phyloP scores from a whole-genome alignment of 2,113 vertebrate genomes.

The Ranitomeya variabilis region DNA sequence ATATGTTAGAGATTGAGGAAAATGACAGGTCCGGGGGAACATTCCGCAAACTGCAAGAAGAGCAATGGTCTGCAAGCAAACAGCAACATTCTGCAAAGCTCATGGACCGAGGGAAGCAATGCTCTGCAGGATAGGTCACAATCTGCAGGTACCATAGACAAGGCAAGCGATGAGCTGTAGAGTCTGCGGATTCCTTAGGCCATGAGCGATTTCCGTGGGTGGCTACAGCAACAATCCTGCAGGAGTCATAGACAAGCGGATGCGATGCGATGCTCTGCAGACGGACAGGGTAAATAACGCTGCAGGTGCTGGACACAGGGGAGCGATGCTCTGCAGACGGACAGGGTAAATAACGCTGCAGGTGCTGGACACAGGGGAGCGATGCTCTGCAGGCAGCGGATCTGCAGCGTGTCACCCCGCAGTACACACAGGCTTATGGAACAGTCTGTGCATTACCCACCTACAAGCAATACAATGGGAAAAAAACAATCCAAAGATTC shows the following conservation, averaged over 20 bases:
- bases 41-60: not conserved
- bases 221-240: not conserved
- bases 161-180: not conserved
- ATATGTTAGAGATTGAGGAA: not conserved
- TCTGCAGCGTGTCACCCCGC: not conserved
- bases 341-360: not conserved
- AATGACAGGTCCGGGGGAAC: too few relatives aligned
- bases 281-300: not conserved
- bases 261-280: not conserved
- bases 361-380: not conserved
- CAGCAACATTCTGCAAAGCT: not conserved
- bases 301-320: not conserved
- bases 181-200: not conserved
- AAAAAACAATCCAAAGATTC: conserved; percentile 13
- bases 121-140: not conserved
- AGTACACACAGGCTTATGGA: not conserved
- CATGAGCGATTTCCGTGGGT: not conserved
- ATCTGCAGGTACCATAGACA: not conserved
- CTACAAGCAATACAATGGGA: conserved; percentile 21
- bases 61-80: not conserved
- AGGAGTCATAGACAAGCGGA: not conserved
- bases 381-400: not conserved
- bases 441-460: conserved; percentile 2
- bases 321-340: not conserved
- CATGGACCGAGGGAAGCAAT: not conserved